Conservation (phyloP, 2,797 vertebrate species). For the Myiotriccus ornatus region DNA sequence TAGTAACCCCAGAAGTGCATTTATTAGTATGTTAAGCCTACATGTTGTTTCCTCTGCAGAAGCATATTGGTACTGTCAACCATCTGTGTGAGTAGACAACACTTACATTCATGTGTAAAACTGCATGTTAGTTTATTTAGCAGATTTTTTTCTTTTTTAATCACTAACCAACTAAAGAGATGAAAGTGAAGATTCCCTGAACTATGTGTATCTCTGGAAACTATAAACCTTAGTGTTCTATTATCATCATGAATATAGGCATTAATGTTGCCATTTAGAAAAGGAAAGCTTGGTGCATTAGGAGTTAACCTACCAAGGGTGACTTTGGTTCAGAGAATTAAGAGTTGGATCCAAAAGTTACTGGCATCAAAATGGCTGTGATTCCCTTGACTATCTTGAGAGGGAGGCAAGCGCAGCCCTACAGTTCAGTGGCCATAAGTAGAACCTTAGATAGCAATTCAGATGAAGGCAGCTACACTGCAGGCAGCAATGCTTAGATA, state of each 20-base stretch:
- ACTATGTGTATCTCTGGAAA: neutral
- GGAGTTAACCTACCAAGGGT: neutral
- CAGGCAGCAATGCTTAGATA: neutral
- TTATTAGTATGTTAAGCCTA: neutral
- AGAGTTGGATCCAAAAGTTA: neutral
- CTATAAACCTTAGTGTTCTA: neutral
- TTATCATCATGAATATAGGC: neutral
- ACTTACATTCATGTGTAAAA: neutral
- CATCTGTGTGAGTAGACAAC: neutral
- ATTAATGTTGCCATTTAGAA: neutral
- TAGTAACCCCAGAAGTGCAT: neutral
- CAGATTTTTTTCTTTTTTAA: neutral
- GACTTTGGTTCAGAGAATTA: neutral
- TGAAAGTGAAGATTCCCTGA: neutral
- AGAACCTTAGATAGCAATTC: neutral
- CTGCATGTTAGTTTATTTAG: neutral
- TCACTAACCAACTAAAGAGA: neutral
- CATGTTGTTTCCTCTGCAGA: neutral
- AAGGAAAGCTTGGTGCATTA: neutral
- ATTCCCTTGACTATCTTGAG: neutral
- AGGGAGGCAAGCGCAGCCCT: neutral
- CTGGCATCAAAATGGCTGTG: neutral
- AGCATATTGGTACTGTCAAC: neutral
- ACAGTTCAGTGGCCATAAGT: neutral
- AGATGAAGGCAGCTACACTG: neutral